Evolutionary conservation across 1,140 invertebrate genomes (phyloP).

Genomic region (Cotesia typhae): DNA sequence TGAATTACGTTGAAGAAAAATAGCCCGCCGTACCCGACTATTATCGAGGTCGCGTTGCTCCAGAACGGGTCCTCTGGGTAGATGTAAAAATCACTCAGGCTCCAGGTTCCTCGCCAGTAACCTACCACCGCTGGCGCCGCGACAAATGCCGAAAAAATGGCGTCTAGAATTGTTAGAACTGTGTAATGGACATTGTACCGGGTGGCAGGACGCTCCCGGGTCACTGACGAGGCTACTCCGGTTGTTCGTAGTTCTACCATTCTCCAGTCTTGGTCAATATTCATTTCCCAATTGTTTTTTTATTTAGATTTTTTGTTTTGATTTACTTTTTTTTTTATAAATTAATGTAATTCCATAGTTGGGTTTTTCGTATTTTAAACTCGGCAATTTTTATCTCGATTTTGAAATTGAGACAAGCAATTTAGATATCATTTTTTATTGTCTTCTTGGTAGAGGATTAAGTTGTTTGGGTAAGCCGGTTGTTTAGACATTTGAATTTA

Average conservation of each 20-base stretch:
- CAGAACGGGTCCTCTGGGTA: slow-evolving; percentile 68
- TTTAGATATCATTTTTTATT: too few relatives aligned
- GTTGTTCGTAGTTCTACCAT: slow-evolving; percentile 57
- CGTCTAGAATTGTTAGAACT: slow-evolving; percentile 75
- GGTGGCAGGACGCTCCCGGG: slow-evolving; percentile 49
- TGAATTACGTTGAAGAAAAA: slow-evolving; percentile 75
- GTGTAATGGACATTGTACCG: slow-evolving; percentile 63
- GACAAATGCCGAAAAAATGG: slow-evolving; percentile 74
- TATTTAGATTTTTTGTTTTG: not conserved
- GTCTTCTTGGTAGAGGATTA: too few relatives aligned
- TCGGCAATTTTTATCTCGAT: too few relatives aligned
- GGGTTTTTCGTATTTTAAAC: too few relatives aligned
- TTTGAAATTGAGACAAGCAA: too few relatives aligned
- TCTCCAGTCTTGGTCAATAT: slow-evolving; percentile 49
- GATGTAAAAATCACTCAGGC: slow-evolving; percentile 77
- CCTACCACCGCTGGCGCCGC: slow-evolving; percentile 82
- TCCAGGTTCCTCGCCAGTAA: slow-evolving; percentile 88
- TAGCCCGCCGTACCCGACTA: slow-evolving; percentile 74
- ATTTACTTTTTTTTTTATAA: too few relatives aligned
- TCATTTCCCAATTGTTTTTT: slow-evolving; percentile 30
- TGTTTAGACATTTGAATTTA: slow-evolving; percentile 11
- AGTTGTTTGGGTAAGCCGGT: too few relatives aligned
- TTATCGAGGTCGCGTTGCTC: slow-evolving; percentile 73
- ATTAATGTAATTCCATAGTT: too few relatives aligned
- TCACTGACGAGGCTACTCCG: slow-evolving; percentile 54